These are phyloP conservation scores for Sphaeridia pumilis DNA, from an alignment of 2,888 invertebrate genomes.

Conservation along the genomic window DNA sequence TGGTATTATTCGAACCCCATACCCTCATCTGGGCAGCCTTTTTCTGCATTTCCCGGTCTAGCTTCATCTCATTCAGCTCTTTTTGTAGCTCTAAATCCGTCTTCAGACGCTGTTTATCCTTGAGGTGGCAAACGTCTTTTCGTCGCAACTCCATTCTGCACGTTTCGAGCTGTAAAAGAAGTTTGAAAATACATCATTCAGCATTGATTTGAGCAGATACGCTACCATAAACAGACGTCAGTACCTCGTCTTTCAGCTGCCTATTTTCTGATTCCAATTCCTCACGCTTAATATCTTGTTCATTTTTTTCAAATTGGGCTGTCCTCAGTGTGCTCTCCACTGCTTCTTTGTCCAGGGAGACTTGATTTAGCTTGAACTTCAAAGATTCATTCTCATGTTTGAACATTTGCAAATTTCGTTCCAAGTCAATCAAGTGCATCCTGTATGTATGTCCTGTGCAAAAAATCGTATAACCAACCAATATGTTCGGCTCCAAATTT, in stretches of 20 bases:
- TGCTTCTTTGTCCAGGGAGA: conserved; percentile 18
- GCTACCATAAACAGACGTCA: background rate
- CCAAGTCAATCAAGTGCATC: conserved; percentile 17
- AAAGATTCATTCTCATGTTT: conserved; percentile 22
- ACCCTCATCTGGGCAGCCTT: conserved; percentile 30
- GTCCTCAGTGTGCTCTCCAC: conserved; percentile 19
- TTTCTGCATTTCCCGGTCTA: conserved; percentile 18
- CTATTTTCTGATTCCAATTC: conserved; percentile 22
- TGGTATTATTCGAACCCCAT: background rate
- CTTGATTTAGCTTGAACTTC: conserved; percentile 15
- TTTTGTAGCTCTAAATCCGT: conserved; percentile 28
- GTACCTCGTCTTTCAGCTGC: conserved; percentile 25
- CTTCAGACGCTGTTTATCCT: conserved; percentile 23
- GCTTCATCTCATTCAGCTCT: conserved; percentile 25
- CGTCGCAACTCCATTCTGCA: conserved; percentile 27
- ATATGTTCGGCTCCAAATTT: conserved; percentile 7
- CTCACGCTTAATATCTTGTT: conserved; percentile 16
- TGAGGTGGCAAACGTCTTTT: conserved; percentile 21
- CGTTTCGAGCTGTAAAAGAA: conserved; percentile 17
- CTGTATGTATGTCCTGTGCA: conserved; percentile 27
- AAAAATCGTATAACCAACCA: no score
- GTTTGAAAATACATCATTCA: background rate
- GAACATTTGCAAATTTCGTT: conserved; percentile 22
- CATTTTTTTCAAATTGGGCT: conserved; percentile 23
- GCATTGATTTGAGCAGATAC: background rate